Evolutionary conservation across 2,888 invertebrate genomes (phyloP), one percentile per base, ranked within the genome.

Genomic region (Lissocephala sabroskyi): DNA sequence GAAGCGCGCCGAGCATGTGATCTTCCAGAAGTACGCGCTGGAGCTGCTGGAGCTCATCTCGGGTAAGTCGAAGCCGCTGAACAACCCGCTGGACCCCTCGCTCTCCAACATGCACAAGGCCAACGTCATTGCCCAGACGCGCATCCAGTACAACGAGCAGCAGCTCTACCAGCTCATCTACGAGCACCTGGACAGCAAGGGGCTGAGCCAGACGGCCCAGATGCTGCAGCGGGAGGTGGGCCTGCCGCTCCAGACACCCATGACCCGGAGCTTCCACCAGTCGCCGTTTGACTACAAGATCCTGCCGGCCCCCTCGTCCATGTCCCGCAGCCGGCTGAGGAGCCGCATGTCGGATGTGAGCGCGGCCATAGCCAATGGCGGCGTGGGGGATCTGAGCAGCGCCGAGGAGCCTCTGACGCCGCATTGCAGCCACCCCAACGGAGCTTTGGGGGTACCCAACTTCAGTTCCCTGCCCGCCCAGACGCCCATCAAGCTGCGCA

Each of bases 81-180:
- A 90, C 67, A 90, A 90, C 6, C 93, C 95, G 82, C 89, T 94
- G 52, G 95, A 95, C 85, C 91, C 93, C 0, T 95, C 96, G 0
- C 86, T 96, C 10, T 92, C 93, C 16, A 95, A 95, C 79, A 95
- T 97, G 80, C 93, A 96, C 77, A 90, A 92, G 84, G 95, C 97
- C 0, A 96, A 96, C 84, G 95, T 98, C 36, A 96, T 98, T 0
- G 97, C 97, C 0, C 96, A 97, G 85, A 98, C 98, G 0, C 91
- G 93, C 58, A 98, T 99, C 52, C 92, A 92, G 77, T 99, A 94
- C 87, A 96, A 97, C 84, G 95, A 96, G 82, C 90, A 92, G 36
- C 97, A 99, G 83, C 86, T 99, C 28, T 89, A 96, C 63, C 95
- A 96, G 82, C 86, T 99, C 9, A 96, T 99, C 39, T 91, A 95